Evolutionary conservation across 2,113 vertebrate genomes (phyloP).

Genomic region (Tylochromis polylepis): DNA sequence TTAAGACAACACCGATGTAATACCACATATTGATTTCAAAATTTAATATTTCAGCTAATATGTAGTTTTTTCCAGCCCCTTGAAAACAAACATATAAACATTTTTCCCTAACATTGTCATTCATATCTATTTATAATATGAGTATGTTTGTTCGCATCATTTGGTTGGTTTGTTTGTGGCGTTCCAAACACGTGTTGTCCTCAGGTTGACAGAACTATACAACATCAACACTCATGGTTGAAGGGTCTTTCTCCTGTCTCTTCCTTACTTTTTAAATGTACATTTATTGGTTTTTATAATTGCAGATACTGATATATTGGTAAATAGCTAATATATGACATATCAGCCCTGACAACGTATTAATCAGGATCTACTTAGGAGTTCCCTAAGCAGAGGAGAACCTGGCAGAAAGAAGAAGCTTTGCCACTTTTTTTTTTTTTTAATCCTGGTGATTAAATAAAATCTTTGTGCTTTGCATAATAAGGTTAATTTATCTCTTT

Average conservation of each 20-base stretch:
- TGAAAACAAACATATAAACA: background rate
- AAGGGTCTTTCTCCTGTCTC: background rate
- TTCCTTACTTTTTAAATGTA: background rate
- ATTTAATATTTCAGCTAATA: fast-evolving
- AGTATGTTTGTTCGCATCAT: background rate
- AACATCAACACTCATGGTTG: background rate
- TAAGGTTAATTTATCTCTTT: background rate
- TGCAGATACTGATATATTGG: background rate
- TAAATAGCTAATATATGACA: background rate
- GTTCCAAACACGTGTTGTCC: background rate
- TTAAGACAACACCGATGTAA: background rate
- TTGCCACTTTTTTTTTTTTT: background rate
- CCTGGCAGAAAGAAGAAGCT: background rate
- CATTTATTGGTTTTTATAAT: background rate
- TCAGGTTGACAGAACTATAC: background rate
- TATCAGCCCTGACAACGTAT: background rate
- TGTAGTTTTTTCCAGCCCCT: background rate
- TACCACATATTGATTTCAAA: background rate
- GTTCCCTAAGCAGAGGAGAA: background rate
- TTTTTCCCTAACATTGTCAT: too few relatives aligned
- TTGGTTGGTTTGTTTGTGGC: fast-evolving
- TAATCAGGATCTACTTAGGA: fast-evolving
- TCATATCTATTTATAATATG: too few relatives aligned
- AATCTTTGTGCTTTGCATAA: background rate
- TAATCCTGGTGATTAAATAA: background rate